phyloP scores from a whole-genome alignment of 2,113 vertebrate species.

The Crotalus tigris region DNA sequence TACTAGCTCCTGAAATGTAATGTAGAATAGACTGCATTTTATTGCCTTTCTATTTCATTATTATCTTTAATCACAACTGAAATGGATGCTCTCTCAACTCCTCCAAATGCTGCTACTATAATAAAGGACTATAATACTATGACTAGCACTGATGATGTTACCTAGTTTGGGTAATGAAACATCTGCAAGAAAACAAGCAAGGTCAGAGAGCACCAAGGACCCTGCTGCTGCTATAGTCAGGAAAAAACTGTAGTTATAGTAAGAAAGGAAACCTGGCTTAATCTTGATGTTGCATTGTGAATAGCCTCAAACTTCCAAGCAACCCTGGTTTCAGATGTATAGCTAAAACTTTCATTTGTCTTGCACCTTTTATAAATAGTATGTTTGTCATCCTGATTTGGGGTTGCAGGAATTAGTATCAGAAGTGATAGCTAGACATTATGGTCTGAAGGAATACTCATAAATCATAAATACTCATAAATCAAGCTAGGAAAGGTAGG shows the following conservation, averaged over 20 bases:
- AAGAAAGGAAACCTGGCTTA: accelerated
- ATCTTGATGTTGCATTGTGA: background rate
- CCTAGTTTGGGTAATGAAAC: too few relatives aligned
- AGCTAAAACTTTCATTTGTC: background rate
- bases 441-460: background rate
- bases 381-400: background rate
- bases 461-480: slow-evolving; percentile 23
- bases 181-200: too few relatives aligned
- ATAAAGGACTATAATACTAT: too few relatives aligned
- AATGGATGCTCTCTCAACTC: background rate
- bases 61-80: background rate
- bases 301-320: background rate
- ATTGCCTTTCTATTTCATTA: background rate
- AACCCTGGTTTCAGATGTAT: background rate
- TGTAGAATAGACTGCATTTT: background rate
- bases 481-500: slow-evolving; percentile 22
- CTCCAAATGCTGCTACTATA: background rate
- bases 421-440: background rate
- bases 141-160: too few relatives aligned
- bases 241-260: background rate
- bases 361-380: background rate
- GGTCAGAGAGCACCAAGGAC: too few relatives aligned
- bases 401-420: background rate
- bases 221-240: background rate
- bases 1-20: background rate